Evolutionary conservation across 2,888 invertebrate species (phyloP).

Genomic region (Sesia apiformis): DNA sequence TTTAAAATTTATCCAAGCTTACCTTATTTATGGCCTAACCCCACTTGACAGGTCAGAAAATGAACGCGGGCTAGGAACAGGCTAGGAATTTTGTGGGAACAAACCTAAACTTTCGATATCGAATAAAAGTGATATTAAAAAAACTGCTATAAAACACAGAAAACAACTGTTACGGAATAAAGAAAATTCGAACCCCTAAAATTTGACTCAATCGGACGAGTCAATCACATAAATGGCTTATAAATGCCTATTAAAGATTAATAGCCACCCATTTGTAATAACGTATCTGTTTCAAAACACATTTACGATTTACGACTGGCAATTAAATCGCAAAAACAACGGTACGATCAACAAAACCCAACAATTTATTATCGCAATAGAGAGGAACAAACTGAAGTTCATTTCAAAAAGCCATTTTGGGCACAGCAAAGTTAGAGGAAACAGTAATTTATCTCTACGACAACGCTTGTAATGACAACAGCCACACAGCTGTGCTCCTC

Average conservation of each 20-base stretch:
- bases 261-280: not conserved
- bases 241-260: not conserved
- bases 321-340: not conserved
- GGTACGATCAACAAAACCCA: constrained; percentile 6
- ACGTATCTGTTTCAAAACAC: not conserved
- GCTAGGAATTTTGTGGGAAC: too few species aligned
- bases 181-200: too few species aligned
- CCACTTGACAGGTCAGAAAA: too few species aligned
- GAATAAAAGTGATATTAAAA: too few species aligned
- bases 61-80: too few species aligned
- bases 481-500: too few species aligned
- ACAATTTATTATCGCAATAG: constrained; percentile 24
- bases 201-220: not conserved
- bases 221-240: not conserved
- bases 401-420: constrained; percentile 7
- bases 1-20: too few species aligned
- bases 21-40: too few species aligned
- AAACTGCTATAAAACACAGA: too few species aligned
- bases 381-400: constrained; percentile 4
- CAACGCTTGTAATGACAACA: too few species aligned
- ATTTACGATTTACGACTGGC: not conserved
- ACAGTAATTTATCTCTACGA: not conserved
- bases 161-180: too few species aligned
- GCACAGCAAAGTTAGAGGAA: not conserved
- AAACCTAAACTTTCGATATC: too few species aligned